These are phyloP conservation scores for Spilogale gracilis DNA, from an alignment of 2,113 vertebrate genomes.

Conservation along the genomic window DNA sequence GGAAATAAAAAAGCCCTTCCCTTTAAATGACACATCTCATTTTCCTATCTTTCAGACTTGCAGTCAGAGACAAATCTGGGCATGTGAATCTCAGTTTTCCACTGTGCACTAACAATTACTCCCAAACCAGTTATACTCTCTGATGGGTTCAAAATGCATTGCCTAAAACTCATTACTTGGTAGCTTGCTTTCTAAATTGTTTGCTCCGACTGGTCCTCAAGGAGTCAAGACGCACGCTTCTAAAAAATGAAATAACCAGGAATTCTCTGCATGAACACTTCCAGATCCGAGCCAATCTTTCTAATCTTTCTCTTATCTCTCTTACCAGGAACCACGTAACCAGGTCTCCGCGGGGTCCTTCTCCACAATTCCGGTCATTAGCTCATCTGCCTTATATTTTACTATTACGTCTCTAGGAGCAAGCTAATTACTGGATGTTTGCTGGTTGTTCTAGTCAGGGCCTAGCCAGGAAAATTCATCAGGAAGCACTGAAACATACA, in stretches of 20 bases:
- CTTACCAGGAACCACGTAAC: neutral
- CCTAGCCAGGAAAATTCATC: neutral
- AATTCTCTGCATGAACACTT: neutral
- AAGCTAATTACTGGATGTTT: neutral
- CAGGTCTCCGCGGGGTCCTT: neutral
- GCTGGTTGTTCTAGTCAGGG: neutral
- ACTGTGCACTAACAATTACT: neutral
- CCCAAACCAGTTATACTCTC: neutral
- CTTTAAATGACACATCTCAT: conserved; percentile 11
- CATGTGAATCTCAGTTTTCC: neutral
- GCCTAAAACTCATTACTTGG: neutral
- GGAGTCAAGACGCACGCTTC: neutral
- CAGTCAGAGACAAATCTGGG: neutral
- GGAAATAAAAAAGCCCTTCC: neutral
- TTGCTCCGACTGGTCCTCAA: neutral
- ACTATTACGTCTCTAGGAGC: neutral
- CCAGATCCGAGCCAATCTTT: neutral
- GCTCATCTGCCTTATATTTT: neutral
- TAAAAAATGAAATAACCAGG: neutral
- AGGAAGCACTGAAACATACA: neutral
- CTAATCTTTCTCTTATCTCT: neutral
- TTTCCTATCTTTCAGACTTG: conserved; percentile 18
- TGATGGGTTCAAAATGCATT: neutral
- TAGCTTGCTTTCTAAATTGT: conserved; percentile 21
- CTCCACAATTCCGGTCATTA: neutral